Conservation (phyloP, 2,113 vertebrate species). For the Azemiops feae region DNA sequence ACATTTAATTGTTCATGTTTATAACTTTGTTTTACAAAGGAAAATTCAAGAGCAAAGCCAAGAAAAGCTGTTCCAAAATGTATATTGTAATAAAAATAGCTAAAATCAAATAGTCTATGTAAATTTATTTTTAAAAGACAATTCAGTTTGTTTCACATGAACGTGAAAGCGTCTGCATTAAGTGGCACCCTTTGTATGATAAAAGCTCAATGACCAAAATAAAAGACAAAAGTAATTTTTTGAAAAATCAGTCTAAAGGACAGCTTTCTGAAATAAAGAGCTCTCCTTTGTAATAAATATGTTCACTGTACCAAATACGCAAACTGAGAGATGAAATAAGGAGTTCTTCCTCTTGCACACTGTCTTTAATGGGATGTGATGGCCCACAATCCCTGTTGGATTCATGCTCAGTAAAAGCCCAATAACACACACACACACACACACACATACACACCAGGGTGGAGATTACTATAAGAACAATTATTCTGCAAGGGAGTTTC, state of each 20-base stretch:
- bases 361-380: neutral
- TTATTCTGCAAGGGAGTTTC: neutral
- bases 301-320: neutral
- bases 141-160: neutral
- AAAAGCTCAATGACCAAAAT: neutral
- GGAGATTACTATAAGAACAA: neutral
- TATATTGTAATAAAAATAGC: neutral
- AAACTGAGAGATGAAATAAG: neutral
- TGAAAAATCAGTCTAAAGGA: neutral
- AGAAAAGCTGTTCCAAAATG: neutral
- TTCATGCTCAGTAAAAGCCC: too few species aligned
- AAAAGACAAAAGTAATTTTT: neutral
- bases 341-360: neutral
- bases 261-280: neutral
- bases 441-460: too few species aligned
- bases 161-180: neutral
- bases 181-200: neutral
- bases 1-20: neutral
- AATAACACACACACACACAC: too few species aligned
- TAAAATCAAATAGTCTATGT: neutral
- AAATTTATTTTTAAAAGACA: neutral
- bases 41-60: neutral
- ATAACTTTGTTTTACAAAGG: neutral
- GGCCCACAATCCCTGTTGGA: too few species aligned
- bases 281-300: neutral